These are phyloP conservation scores for Sterrhoptilus dennistouni DNA, from an alignment of 2,113 vertebrate species.

Conservation along the genomic window DNA sequence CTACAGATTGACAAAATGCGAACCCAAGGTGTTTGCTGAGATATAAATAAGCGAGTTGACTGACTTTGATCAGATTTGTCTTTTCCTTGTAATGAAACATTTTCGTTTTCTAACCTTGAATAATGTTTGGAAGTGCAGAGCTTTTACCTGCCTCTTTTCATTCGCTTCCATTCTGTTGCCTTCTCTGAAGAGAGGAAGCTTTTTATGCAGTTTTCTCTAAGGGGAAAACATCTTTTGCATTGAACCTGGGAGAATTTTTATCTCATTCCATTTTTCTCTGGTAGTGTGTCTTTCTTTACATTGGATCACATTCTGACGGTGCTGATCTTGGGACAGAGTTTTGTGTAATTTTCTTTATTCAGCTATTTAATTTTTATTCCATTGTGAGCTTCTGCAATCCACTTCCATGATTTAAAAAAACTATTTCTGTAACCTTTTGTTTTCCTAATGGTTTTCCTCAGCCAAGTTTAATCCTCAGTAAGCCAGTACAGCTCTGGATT, in stretches of 20 bases:
- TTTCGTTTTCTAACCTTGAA: not conserved
- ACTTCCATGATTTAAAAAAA: not conserved
- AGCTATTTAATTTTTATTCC: not conserved
- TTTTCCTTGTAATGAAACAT: constrained; percentile 18
- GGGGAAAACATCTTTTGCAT: not conserved
- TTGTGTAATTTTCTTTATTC: not conserved
- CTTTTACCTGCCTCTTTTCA: not conserved
- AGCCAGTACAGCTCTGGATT: not conserved
- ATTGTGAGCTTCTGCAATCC: not conserved
- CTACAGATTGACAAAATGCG: not conserved
- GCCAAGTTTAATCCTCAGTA: constrained; percentile 1
- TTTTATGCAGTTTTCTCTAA: constrained; percentile 2
- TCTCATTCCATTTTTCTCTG: not conserved
- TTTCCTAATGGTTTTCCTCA: constrained; percentile 6
- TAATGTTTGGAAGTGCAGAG: not conserved
- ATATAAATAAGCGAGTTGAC: not conserved
- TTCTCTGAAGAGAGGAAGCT: not conserved
- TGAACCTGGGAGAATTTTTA: not conserved
- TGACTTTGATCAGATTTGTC: not conserved
- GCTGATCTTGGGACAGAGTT: not conserved
- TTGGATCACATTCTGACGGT: not conserved
- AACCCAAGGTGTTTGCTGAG: not conserved
- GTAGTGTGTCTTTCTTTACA: not conserved
- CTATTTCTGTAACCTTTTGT: not conserved
- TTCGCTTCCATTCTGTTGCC: not conserved